phyloP scores from a whole-genome alignment of 2,888 invertebrate genomes.

The Caenorhabditis doughertyi region DNA sequence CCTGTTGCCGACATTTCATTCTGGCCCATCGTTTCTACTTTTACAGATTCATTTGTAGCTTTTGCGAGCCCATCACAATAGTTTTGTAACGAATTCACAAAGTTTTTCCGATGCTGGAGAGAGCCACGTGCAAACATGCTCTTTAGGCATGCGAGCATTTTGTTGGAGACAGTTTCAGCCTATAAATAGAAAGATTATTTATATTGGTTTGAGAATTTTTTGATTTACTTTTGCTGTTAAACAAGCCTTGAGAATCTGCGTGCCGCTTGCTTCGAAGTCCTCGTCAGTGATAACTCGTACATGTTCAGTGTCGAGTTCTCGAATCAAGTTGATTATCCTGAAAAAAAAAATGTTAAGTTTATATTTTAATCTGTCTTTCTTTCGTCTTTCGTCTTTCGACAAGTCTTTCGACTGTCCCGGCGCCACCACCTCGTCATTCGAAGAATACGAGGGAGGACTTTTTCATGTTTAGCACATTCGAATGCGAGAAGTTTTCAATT shows the following conservation, averaged over 20 bases:
- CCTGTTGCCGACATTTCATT: not conserved
- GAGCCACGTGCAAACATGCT: constrained; percentile 20
- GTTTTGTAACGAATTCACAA: constrained; percentile 15
- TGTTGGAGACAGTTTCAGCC: constrained; percentile 24
- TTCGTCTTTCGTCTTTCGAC: no score
- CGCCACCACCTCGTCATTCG: no score
- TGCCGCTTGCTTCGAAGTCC: constrained; percentile 24
- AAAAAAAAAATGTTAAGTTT: constrained; percentile 1
- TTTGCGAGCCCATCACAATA: not conserved
- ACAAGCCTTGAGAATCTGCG: constrained; percentile 40
- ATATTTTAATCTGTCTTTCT: no score
- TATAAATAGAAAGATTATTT: constrained; percentile 9
- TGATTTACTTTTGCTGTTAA: constrained; percentile 25
- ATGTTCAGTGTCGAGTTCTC: constrained; percentile 54
- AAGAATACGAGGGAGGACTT: no score
- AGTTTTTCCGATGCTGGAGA: not conserved
- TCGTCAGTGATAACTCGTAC: constrained; percentile 23
- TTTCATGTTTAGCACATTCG: no score
- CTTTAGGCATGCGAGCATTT: constrained; percentile 21
- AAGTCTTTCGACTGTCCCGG: no score
- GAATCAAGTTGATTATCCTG: constrained; percentile 45
- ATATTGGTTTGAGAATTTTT: not conserved
- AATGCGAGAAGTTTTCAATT: no score
- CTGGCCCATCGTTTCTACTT: not conserved
- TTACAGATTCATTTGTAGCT: not conserved